Evolutionary conservation across 2,113 vertebrate genomes (phyloP), one percentile per base, ranked within the genome.

Genomic region (Aspidoscelis tigris): DNA sequence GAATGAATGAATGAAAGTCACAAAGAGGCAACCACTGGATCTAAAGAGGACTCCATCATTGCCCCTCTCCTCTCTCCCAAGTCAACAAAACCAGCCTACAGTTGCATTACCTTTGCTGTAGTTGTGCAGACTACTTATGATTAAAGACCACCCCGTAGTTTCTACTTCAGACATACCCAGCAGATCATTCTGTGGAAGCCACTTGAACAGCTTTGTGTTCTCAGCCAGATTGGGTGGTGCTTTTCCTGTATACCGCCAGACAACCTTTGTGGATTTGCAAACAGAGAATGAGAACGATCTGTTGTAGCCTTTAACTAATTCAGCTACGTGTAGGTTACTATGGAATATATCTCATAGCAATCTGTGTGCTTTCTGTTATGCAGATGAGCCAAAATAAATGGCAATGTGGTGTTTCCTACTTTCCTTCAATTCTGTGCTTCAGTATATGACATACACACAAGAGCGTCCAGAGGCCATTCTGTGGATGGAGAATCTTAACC

Each of bases 121-220:
- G 18, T 18, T 18, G 18, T 16, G 4, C 16, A 20, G 58, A 18
- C 58, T 61, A 70, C 58, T 21, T 1, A 7, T 33, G 43, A 65
- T 74, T 21, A 39, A 39, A 76, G 26, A 11, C 74, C 66, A 11
- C 47, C 20, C 12, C 20, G 21, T 74, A 65, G 58, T 79, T 79
- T 72, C 8, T 64, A 41, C 3, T 75, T 82, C 76, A 80, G 61
- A 95, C 95, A 1, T 94, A 99, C 98, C 98, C 44, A 99, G 95
- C 3, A 99, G 96, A 77, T 99, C 98, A 3, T 99, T 99, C 89
- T 99, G 98, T 66, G 98, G 98, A 64, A 99, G 94, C 98, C 98
- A 99, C 9, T 97, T 96, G 94, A 98, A 93, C 0, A 99, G 93
- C 76, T 96, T 98, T 1, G 98, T 96, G 0, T 99, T 99, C 8